Evolutionary conservation across 1,140 invertebrate species (phyloP).

Genomic region (Drosophila seguyi): DNA sequence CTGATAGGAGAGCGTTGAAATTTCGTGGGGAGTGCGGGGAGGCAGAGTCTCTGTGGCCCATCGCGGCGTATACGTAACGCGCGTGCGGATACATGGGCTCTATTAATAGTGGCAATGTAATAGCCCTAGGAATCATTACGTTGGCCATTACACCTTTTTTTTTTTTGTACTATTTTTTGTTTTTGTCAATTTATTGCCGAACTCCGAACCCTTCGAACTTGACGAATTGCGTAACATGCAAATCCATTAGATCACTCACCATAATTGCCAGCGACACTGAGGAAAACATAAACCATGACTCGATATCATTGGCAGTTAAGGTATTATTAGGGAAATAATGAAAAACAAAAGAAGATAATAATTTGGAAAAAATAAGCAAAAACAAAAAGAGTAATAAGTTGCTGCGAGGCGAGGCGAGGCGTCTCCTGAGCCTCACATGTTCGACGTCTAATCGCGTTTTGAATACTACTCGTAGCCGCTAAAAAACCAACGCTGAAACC

Average conservation of each 20-base stretch:
- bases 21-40: background rate
- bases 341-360: constrained; percentile 37
- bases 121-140: constrained; percentile 31
- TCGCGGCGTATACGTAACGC: constrained; percentile 67
- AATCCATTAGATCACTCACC: constrained; percentile 76
- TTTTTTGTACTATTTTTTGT: constrained; percentile 1
- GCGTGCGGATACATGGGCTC: constrained; percentile 42
- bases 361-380: constrained; percentile 49
- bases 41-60: background rate
- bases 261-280: constrained; percentile 78
- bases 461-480: constrained; percentile 66
- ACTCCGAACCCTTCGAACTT: constrained; percentile 22
- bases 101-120: constrained; percentile 53
- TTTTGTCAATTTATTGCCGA: constrained; percentile 41
- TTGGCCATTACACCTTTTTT: constrained; percentile 32
- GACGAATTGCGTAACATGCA: constrained; percentile 68
- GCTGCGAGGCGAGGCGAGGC: constrained; percentile 39
- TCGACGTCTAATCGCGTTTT: constrained; percentile 85
- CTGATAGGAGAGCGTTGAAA: constrained; percentile 21
- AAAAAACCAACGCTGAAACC: constrained; percentile 49
- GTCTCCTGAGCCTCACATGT: constrained; percentile 80
- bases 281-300: constrained; percentile 81
- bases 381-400: constrained; percentile 51
- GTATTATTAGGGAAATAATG: constrained; percentile 7
- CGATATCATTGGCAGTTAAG: constrained; percentile 25